phyloP scores from a whole-genome alignment of 2,888 invertebrate species.

The Cerastoderma edule region DNA sequence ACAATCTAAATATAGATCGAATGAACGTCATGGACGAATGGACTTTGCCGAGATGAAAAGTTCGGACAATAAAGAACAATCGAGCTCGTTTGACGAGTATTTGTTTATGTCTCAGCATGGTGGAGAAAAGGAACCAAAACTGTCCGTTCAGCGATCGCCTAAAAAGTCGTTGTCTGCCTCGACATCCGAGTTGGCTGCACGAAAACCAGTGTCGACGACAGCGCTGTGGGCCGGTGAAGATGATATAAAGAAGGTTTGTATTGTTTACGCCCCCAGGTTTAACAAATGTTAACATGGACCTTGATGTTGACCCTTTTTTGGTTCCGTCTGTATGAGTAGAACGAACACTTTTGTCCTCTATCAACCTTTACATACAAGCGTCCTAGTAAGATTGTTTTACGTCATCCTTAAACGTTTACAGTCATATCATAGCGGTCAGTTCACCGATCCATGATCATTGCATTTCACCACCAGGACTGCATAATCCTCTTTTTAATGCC shows the following conservation, averaged over 20 bases:
- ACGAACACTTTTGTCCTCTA: too few species aligned
- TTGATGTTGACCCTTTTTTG: background rate
- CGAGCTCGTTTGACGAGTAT: constrained; percentile 51
- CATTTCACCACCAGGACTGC: too few species aligned
- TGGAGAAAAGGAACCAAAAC: constrained; percentile 39
- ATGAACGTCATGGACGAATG: constrained; percentile 3
- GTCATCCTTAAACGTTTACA: too few species aligned
- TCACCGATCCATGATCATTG: too few species aligned
- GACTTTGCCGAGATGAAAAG: constrained; percentile 24
- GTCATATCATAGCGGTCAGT: too few species aligned
- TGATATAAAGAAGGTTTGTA: constrained; percentile 43
- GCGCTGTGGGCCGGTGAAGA: too few species aligned
- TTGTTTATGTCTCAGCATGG: constrained; percentile 47
- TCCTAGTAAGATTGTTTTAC: too few species aligned
- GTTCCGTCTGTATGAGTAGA: too few species aligned
- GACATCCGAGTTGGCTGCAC: constrained; percentile 11
- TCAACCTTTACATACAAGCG: too few species aligned
- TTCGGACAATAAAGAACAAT: constrained; percentile 33
- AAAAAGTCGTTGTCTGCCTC: constrained; percentile 40
- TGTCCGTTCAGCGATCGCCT: constrained; percentile 16
- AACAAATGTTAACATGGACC: too few species aligned
- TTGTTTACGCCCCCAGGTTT: too few species aligned
- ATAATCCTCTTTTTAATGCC: too few species aligned
- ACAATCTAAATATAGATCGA: background rate
- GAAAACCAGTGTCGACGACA: constrained; percentile 24